phyloP scores from a whole-genome alignment of 2,113 vertebrate genomes.

The Atlantisia rogersi region DNA sequence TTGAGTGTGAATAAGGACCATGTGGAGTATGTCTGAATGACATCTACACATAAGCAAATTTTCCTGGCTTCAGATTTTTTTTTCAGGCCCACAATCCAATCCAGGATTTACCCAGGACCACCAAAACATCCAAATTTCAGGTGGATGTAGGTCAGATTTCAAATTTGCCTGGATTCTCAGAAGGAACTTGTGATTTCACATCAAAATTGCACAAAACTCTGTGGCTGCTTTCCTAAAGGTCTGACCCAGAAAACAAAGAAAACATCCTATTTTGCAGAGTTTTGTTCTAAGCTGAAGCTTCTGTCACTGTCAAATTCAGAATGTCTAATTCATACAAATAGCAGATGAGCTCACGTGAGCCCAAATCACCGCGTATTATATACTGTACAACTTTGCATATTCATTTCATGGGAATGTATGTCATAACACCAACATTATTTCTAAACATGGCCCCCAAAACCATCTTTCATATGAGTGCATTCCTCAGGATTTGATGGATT shows the following conservation, averaged over 20 bases:
- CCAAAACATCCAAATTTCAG: background rate
- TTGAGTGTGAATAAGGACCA: background rate
- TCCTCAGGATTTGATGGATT: background rate
- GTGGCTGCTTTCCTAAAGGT: background rate
- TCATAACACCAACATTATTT: background rate
- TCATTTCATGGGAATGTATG: background rate
- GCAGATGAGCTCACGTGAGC: background rate
- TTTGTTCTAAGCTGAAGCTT: background rate
- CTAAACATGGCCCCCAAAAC: background rate
- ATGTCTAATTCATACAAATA: background rate
- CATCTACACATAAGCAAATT: background rate
- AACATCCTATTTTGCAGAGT: background rate
- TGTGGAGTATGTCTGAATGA: background rate
- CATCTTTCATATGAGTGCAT: background rate
- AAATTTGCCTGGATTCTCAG: background rate
- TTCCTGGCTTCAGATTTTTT: background rate
- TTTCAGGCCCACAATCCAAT: background rate
- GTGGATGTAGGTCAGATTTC: background rate
- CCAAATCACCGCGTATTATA: background rate
- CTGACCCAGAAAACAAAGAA: background rate
- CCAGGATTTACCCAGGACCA: background rate
- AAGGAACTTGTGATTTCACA: background rate
- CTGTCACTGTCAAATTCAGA: background rate
- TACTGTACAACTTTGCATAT: background rate
- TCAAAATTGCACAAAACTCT: background rate